These are phyloP conservation scores for Lathamus discolor DNA, from an alignment of 2,113 vertebrate species.

Conservation along the genomic window DNA sequence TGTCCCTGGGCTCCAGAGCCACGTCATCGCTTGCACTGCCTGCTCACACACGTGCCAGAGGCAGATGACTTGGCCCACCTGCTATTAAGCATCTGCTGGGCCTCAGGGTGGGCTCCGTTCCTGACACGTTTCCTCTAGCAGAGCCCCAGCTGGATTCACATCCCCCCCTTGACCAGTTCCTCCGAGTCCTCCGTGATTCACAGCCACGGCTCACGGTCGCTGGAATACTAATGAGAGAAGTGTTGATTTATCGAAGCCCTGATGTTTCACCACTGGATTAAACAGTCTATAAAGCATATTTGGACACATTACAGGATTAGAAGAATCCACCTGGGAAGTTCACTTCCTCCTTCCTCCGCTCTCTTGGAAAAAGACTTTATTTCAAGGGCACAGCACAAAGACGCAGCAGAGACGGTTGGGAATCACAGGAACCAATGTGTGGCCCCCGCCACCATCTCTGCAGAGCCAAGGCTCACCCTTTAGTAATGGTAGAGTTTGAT, in stretches of 20 bases:
- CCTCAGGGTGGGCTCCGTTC: not conserved
- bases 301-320: constrained; percentile 36
- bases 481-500: constrained; percentile 86
- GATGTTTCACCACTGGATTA: constrained; percentile 44
- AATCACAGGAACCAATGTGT: not conserved
- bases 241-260: constrained; percentile 45
- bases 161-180: constrained; percentile 8
- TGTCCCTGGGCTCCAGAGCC: accelerated
- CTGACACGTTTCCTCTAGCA: not conserved
- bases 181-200: not conserved
- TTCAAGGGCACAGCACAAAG: not conserved
- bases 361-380: not conserved
- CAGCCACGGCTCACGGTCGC: not conserved
- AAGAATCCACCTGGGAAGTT: constrained; percentile 22
- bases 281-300: constrained; percentile 46
- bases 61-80: not conserved
- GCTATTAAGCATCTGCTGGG: not conserved
- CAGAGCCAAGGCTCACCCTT: not conserved
- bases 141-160: not conserved
- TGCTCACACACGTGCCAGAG: not conserved
- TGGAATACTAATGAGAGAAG: constrained; percentile 16
- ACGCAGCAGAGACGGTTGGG: not conserved
- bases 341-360: not conserved
- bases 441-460: accelerated
- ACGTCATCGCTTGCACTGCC: accelerated